Percentiles rank a stretch among this genome's conserved stretches.
Evolutionary conservation across 2,113 vertebrate species (phyloP).

Genomic region (Rhipidura dahli): DNA sequence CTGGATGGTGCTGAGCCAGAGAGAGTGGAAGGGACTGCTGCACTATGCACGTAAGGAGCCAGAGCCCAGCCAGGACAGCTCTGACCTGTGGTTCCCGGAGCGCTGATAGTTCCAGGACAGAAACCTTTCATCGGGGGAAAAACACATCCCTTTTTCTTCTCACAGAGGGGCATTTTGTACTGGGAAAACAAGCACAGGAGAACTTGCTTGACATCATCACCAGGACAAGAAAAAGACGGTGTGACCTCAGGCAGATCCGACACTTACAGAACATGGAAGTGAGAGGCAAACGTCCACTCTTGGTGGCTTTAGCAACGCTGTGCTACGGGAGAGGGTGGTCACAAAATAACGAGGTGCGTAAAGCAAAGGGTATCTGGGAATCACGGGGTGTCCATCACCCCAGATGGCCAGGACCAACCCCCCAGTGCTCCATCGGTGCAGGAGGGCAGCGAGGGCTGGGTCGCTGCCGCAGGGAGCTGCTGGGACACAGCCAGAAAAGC

Average conservation of each 20-base stretch:
- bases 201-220: background rate
- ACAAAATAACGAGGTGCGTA: background rate
- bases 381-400: too few relatives aligned
- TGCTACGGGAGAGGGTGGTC: background rate
- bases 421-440: rapidly evolving
- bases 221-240: background rate
- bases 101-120: background rate
- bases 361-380: background rate
- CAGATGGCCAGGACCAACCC: rapidly evolving
- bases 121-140: background rate
- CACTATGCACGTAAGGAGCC: background rate
- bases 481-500: background rate
- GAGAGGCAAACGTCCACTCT: background rate
- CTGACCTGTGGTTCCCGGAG: background rate
- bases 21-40: background rate
- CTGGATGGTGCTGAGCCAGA: background rate
- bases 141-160: background rate
- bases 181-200: background rate
- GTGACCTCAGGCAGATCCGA: background rate
- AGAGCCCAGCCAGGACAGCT: background rate
- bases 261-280: rapidly evolving
- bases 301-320: background rate
- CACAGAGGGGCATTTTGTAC: background rate
- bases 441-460: background rate
- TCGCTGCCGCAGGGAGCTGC: background rate